A percentile compares a stretch with the other conserved stretches of the same genome.
These are phyloP conservation scores for Pomatostomus ruficeps DNA, from an alignment of 2,113 vertebrate genomes.

Conservation along the genomic window DNA sequence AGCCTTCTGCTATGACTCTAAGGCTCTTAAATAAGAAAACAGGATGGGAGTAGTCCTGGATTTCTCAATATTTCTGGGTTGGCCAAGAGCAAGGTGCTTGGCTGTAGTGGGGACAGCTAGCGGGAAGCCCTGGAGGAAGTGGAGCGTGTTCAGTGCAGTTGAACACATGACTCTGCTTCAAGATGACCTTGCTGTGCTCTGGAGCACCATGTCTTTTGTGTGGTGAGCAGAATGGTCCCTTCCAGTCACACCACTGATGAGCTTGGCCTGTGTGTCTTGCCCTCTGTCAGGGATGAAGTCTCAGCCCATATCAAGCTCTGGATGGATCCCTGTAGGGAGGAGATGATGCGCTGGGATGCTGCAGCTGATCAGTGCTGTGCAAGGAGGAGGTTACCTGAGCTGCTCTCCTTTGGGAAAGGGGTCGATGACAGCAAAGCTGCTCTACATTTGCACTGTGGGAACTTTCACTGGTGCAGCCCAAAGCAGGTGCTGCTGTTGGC, in stretches of 20 bases:
- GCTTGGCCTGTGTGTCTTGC: rapidly evolving
- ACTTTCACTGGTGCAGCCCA: neutral
- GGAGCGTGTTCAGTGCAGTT: neutral
- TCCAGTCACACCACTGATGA: rapidly evolving
- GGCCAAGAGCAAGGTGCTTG: neutral
- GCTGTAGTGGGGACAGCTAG: neutral
- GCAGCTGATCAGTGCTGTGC: neutral
- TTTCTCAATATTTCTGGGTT: neutral
- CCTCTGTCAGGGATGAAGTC: neutral
- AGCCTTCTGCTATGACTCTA: neutral
- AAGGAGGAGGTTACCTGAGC: neutral
- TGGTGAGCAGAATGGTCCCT: neutral
- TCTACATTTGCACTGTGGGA: constrained; percentile 1
- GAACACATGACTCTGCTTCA: neutral
- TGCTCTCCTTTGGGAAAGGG: neutral
- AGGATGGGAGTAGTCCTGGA: neutral
- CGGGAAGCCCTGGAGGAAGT: neutral
- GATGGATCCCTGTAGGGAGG: neutral
- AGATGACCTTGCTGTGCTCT: neutral
- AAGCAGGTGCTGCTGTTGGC: neutral
- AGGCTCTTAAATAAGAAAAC: neutral
- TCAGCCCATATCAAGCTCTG: rapidly evolving
- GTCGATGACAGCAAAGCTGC: neutral
- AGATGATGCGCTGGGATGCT: neutral
- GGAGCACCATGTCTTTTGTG: neutral